Evolutionary conservation across 2,797 vertebrate genomes (phyloP).

Genomic region (Myotis myotis): DNA sequence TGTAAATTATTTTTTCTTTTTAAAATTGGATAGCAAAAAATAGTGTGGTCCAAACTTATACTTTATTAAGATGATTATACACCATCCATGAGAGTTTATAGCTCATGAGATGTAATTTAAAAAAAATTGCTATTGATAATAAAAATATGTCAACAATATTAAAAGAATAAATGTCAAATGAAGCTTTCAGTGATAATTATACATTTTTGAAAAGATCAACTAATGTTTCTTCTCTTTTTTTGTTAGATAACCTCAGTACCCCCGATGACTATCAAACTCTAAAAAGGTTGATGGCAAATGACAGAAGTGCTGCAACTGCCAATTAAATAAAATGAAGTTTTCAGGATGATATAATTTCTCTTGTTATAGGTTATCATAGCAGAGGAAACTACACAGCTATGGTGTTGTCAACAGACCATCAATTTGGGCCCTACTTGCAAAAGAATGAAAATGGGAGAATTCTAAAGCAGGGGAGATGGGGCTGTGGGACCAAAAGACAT

Average conservation of each 20-base stretch:
- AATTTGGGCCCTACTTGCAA: not conserved
- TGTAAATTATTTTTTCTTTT: not conserved
- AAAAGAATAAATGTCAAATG: not conserved
- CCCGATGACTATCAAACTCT: not conserved
- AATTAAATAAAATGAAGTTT: constrained; percentile 20
- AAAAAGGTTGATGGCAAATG: not conserved
- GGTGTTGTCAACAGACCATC: not conserved
- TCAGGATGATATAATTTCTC: constrained; percentile 56
- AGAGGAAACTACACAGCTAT: constrained; percentile 36
- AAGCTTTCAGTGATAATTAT: not conserved
- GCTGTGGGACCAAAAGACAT: fast-evolving
- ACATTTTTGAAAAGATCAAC: not conserved
- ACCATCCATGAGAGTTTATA: not conserved
- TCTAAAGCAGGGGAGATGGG: not conserved
- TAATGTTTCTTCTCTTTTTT: not conserved
- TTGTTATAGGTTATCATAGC: constrained; percentile 35
- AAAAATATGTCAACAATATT: constrained; percentile 1
- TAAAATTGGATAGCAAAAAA: not conserved
- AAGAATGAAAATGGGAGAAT: not conserved
- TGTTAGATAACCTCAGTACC: constrained; percentile 26
- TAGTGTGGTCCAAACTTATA: not conserved
- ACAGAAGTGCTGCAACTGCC: not conserved
- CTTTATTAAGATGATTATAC: not conserved
- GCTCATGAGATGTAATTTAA: not conserved
- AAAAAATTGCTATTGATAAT: not conserved